Conservation (phyloP, 2,797 vertebrate genomes). For the Xiphorhynchus erythropygius region DNA sequence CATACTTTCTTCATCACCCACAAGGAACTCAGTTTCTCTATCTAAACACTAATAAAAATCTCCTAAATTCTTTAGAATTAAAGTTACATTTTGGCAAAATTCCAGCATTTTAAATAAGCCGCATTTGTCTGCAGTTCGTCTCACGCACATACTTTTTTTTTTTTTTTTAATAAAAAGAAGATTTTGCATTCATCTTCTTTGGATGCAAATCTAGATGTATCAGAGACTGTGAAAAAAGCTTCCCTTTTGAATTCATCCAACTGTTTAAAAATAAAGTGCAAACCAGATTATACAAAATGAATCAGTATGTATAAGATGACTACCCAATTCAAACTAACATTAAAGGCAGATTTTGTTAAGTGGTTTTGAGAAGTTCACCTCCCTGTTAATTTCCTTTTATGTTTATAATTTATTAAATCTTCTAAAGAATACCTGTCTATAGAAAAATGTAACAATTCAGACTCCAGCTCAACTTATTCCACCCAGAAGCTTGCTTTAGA, state of each 20-base stretch:
- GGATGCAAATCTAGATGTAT: background rate
- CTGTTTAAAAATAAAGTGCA: background rate
- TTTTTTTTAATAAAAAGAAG: background rate
- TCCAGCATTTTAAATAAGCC: background rate
- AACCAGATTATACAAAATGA: background rate
- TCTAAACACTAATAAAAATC: background rate
- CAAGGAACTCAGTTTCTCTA: background rate
- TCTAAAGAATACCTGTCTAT: background rate
- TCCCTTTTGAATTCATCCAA: background rate
- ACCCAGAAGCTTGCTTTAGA: background rate
- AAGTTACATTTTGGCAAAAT: background rate
- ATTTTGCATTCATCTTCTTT: background rate
- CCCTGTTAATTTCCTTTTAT: background rate
- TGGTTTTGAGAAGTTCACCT: background rate
- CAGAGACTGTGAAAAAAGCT: background rate
- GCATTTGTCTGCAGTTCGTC: background rate
- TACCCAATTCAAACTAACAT: background rate
- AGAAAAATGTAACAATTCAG: background rate
- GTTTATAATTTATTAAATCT: background rate
- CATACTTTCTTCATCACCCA: background rate
- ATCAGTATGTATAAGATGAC: background rate
- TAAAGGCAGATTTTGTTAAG: background rate
- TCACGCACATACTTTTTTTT: background rate
- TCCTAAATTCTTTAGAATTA: background rate
- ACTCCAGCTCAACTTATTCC: background rate